Base-by-base conservation (phyloP, 2,797 vertebrate species). In the Lepilemur septentrionalis region DNA sequence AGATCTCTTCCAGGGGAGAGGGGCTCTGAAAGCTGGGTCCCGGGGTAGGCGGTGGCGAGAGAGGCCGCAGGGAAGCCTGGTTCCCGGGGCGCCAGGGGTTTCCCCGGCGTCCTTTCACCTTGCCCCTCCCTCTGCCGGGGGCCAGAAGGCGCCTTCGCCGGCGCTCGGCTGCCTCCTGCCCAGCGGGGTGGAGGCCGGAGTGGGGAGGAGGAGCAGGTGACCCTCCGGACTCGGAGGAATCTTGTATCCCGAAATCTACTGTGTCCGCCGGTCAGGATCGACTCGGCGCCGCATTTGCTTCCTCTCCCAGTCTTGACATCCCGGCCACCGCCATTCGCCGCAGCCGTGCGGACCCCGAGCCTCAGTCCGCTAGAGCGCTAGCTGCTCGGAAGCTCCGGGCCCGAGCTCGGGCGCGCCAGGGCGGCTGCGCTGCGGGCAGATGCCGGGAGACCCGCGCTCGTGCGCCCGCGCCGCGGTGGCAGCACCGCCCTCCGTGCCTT, bases 401-500 rank as follows among this genome's bases (percentile, higher is more conserved):
- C 88, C 0, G 35, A 35, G 93, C 94, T 90, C 4, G 35, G 83
- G 97, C 48, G 76, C 61, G 2, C 65, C 15, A 0, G 48, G 76
- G 38, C 63, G 13, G 67, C 59, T 30, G 80, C 22, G 78, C 83
- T 20, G 95, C 70, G 46, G 92, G 38, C 72, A 13, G 41, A 13
- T 59, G 25, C 69, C 30, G 3, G 41, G 70, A 48, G n/a, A 86
- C 61, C 81, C 1, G 76, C 82, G 70, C 80, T 82, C 28, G 22
- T 3, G 95, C 57, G 72, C 46, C 75, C 30, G 87, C 76, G 75
- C 46, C 32, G 69, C 25, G 69, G 86, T 67, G 10, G 82, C 95
- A 89, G 91, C 83, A 76, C 76, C 57, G 38, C 94, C 23, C 94
- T 59, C 70, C 25, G 57, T 69, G 43, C 59, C 48, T 72, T 86